A percentile compares a stretch with the other conserved stretches of the same genome.
Conservation (phyloP, 2,888 invertebrate genomes). For the Ornithoptera alexandrae region DNA sequence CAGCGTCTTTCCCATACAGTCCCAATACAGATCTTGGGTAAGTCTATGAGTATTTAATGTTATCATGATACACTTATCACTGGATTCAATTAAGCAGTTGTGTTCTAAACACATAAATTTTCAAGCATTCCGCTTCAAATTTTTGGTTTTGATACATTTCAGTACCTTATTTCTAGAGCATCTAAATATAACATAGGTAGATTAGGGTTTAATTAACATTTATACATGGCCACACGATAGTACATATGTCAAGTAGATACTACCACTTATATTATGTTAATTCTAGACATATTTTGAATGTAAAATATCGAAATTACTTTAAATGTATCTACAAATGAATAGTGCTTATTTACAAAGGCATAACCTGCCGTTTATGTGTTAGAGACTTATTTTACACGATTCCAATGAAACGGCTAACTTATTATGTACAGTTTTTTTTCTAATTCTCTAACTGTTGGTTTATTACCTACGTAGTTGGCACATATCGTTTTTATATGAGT, state of each 20-base stretch:
- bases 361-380: slow-evolving; percentile 30
- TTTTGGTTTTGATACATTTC: slow-evolving; percentile 76
- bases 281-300: slow-evolving; percentile 47
- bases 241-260: slow-evolving; percentile 49
- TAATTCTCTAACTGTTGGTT: slow-evolving; percentile 54
- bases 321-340: slow-evolving; percentile 59
- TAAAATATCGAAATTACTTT: slow-evolving; percentile 41
- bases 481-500: slow-evolving; percentile 36
- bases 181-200: slow-evolving; percentile 48
- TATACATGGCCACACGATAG: slow-evolving; percentile 72
- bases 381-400: slow-evolving; percentile 35
- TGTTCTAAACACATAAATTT: slow-evolving; percentile 79
- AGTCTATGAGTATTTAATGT: slow-evolving; percentile 69
- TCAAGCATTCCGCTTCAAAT: slow-evolving; percentile 77
- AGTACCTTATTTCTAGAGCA: slow-evolving; percentile 59
- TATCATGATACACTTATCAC: slow-evolving; percentile 65
- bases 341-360: slow-evolving; percentile 37
- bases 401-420: slow-evolving; percentile 45
- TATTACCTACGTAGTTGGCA: slow-evolving; percentile 56
- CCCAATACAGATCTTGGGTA: slow-evolving; percentile 47
- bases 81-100: slow-evolving; percentile 59
- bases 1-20: slow-evolving; percentile 1
- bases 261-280: slow-evolving; percentile 38
- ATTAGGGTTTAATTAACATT: slow-evolving; percentile 42
- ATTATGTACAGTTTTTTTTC: slow-evolving; percentile 53